Evolutionary conservation across 2,888 invertebrate genomes (phyloP).

Genomic region (Tholera decimalis): DNA sequence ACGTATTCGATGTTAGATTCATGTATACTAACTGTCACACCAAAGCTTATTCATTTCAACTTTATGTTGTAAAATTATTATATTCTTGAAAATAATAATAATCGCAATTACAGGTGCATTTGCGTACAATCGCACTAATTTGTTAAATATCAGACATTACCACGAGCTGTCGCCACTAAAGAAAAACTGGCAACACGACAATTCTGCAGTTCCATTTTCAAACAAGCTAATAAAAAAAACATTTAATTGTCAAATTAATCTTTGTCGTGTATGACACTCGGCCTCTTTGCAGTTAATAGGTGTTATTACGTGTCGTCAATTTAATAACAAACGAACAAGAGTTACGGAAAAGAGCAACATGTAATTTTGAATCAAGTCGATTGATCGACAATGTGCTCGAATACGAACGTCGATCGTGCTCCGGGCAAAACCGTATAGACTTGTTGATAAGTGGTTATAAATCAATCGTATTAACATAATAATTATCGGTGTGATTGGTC

Average conservation of each 20-base stretch:
- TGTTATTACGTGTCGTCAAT: constrained; percentile 83
- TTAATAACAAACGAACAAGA: constrained; percentile 79
- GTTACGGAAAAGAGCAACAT: constrained; percentile 81
- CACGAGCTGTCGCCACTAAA: constrained; percentile 50
- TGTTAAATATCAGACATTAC: constrained; percentile 55
- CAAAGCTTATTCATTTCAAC: constrained; percentile 19
- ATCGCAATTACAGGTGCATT: constrained; percentile 49
- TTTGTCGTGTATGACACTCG: constrained; percentile 71
- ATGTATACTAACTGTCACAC: constrained; percentile 19
- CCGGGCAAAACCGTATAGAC: constrained; percentile 73
- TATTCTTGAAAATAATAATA: constrained; percentile 26
- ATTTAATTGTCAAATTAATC: constrained; percentile 76
- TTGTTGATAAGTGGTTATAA: constrained; percentile 78
- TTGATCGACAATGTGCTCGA: constrained; percentile 78
- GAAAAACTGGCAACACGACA: constrained; percentile 34
- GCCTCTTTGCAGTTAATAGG: constrained; percentile 74
- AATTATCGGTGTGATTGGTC: constrained; percentile 69
- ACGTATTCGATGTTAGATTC: constrained; percentile 10
- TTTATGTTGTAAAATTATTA: constrained; percentile 22
- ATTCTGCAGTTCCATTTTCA: constrained; percentile 38
- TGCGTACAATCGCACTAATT: constrained; percentile 44
- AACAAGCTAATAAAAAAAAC: constrained; percentile 42
- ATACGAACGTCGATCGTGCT: constrained; percentile 71
- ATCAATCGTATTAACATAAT: constrained; percentile 74
- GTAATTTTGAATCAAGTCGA: constrained; percentile 81